Evolutionary conservation across 2,797 vertebrate genomes (phyloP), one percentile per base, ranked within the genome.

Genomic region (Sebastes cheni): DNA sequence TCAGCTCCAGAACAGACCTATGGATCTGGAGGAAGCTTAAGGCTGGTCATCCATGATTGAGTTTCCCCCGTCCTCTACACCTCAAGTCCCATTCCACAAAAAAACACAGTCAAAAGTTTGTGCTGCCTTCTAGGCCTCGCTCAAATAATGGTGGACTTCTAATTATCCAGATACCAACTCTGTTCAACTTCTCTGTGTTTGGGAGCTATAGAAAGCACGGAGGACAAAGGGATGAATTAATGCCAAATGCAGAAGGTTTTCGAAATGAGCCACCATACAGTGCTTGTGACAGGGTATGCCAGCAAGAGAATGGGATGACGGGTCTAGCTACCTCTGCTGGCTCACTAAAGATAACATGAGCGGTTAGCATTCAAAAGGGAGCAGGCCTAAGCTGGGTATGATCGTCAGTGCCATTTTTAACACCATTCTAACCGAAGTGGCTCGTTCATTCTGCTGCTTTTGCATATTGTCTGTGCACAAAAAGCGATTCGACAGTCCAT

Each of bases 1-100:
- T 85, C 86, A 82, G 75, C 73, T 77, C 68, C 69, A 78, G 61
- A 62, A 73, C 70, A 81, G 77, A 83, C 83, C 72, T 81, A 82
- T 77, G 62, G 83, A 88, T 88, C 50, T 71, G n/a, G 61, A 69
- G 20, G 60, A 81, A 81, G 77, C 83, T 90, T 81, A 88, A 85
- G 60, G 64, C 64, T 61, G 34, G 80, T 88, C 80, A 72, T 61
- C 79, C 89, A 75, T 86, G 85, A 91, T 30, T 67, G 82, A 59
- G 5, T 77, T 81, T 72, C 46, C 68, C 36, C 32, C 55, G 75
- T 76, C 68, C 42, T 69, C 72, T 60, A 74, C 79, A 89, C 86
- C 75, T 75, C 80, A 72, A 86, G 65, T 77, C 72, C 72, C 34
- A 78, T 60, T 80, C 56, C 20, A 69, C 39, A 50, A 20, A 50